phyloP scores from a whole-genome alignment of 2,888 invertebrate species.

The Zootermopsis nevadensis region DNA sequence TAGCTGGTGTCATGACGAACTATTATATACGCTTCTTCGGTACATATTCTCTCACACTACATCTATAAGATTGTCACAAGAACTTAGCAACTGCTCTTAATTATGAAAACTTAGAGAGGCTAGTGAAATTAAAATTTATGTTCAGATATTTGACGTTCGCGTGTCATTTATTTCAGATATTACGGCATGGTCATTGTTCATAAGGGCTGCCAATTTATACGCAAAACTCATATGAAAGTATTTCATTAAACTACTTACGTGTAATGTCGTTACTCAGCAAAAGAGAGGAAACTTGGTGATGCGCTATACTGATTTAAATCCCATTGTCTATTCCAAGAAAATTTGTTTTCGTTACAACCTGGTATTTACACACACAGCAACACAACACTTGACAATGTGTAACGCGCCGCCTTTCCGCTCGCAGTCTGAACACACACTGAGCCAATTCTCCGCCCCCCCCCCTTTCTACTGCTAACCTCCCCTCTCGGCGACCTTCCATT shows the following conservation, averaged over 20 bases:
- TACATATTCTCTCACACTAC: too few species aligned
- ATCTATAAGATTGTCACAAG: neutral
- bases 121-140: neutral
- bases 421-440: conserved; percentile 6
- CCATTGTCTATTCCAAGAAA: neutral
- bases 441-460: neutral
- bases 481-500: neutral
- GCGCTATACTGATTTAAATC: neutral
- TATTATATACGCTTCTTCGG: too few species aligned
- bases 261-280: neutral
- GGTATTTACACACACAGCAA: neutral
- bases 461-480: neutral
- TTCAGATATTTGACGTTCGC: neutral
- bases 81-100: neutral
- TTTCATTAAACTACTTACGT: neutral
- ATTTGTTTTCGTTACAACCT: neutral
- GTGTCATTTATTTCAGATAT: neutral
- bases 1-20: too few species aligned
- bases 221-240: neutral
- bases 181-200: neutral
- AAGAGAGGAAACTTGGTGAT: neutral
- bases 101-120: neutral
- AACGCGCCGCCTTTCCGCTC: neutral
- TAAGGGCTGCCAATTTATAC: neutral
- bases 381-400: neutral